Evolutionary conservation across 2,113 vertebrate genomes (phyloP).

Genomic region (Rissa tridactyla): DNA sequence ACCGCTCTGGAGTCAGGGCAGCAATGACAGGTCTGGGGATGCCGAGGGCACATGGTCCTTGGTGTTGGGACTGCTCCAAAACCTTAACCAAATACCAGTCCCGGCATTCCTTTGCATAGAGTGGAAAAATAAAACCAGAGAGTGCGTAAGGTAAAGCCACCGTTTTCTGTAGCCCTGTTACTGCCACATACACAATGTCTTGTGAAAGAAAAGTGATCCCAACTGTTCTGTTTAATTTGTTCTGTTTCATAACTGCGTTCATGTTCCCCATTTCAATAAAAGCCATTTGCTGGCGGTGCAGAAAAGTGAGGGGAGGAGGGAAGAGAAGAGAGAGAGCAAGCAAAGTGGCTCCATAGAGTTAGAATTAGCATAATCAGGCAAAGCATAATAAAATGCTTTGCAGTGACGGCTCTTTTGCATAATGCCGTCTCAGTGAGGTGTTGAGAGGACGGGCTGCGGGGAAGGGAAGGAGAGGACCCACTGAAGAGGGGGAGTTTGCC

Average conservation of each 20-base stretch:
- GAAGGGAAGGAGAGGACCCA: neutral
- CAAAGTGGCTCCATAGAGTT: neutral
- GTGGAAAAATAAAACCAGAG: neutral
- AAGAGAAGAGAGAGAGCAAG: neutral
- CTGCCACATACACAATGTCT: neutral
- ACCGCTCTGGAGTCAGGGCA: neutral
- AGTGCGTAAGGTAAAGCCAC: neutral
- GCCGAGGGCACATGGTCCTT: neutral
- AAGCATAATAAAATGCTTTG: neutral
- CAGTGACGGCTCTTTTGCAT: neutral
- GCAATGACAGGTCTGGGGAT: neutral
- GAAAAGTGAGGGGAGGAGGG: neutral
- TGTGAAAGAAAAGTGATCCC: neutral
- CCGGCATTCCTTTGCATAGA: accelerated
- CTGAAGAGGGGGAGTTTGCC: neutral
- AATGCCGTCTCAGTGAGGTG: neutral
- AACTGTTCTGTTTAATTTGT: neutral
- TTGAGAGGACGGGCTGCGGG: neutral
- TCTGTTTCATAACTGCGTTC: neutral
- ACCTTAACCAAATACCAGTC: too few relatives aligned
- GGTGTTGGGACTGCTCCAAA: neutral
- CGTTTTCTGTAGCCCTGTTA: neutral
- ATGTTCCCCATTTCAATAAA: neutral
- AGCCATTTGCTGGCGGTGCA: neutral
- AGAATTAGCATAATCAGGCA: conserved; percentile 32